Evolutionary conservation across 2,888 invertebrate genomes (phyloP), one percentile per base, ranked within the genome.

Genomic region (Endotricha flammealis): DNA sequence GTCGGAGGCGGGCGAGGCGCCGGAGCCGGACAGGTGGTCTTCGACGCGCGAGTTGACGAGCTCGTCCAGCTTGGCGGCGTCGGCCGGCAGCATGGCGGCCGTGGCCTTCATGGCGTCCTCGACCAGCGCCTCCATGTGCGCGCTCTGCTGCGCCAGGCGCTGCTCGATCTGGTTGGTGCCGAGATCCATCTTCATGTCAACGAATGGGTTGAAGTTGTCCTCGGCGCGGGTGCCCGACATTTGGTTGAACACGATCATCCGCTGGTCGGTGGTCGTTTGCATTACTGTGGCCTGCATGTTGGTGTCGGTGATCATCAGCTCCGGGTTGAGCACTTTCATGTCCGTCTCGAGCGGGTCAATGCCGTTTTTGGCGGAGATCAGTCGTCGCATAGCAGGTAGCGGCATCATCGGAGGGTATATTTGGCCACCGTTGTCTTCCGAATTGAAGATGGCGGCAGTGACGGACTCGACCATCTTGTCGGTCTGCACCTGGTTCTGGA

Each of bases 31-130:
- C 17, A 82, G 61, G 42, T 80, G 64, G 63, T 80, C 81, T 32
- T 80, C 81, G 2, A 73, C 81, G 1, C 80, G 52, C 2, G 80
- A 74, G 57, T 81, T 81, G 20, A 90, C 91, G 38, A 91, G 79
- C 45, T 88, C 90, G 62, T 91, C 90, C 2, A 91, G 70, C 55
- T 88, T 89, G 52, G 66, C 79, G 64, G 60, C 87, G 57, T 78
- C 77, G 2, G 72, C 64, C 7, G 83, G 78, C 38, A 87, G 64
- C 33, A 83, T 83, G 38, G 74, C 78, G 28, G 79, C 77, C 10
- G 81, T 77, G 4, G 81, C 81, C 50, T 83, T 80, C 70, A 87
- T 77, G 10, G 86, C 82, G 50, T 87, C 85, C 38, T 87, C 80
- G 1, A 86, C 85, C 1, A 86, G 50, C 10, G 85, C 83, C 44